Evolutionary conservation across 2,797 vertebrate genomes (phyloP).

Genomic region (Oreonectes daqikongensis): DNA sequence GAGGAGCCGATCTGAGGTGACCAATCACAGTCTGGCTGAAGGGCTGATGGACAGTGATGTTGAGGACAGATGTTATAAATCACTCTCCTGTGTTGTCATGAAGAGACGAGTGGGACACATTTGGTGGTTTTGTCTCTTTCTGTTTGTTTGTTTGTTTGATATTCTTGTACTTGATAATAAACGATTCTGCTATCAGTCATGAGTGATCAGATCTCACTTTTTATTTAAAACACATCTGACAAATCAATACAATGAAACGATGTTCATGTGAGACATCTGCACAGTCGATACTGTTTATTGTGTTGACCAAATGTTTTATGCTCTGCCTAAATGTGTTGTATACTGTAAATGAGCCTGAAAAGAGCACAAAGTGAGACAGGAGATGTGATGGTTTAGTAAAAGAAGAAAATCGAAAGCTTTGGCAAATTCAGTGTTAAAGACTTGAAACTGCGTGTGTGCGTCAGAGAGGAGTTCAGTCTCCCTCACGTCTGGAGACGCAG

Average conservation of each 20-base stretch:
- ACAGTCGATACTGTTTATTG: too few species aligned
- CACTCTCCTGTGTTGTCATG: conserved; percentile 68
- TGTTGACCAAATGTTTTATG: too few species aligned
- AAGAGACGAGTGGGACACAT: conserved; percentile 67
- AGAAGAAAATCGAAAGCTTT: too few species aligned
- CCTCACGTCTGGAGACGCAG: not conserved
- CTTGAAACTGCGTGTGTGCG: too few species aligned
- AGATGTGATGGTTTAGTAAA: too few species aligned
- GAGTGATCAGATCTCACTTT: not conserved
- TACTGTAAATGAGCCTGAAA: not conserved
- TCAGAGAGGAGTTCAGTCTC: too few species aligned
- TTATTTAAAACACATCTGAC: not conserved
- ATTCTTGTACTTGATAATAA: conserved; percentile 86
- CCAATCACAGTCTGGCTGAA: conserved; percentile 48
- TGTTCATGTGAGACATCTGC: too few species aligned
- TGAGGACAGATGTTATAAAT: conserved; percentile 15
- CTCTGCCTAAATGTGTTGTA: too few species aligned
- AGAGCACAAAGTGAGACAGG: not conserved
- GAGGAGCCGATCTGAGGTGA: not conserved
- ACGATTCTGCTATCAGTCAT: conserved; percentile 77
- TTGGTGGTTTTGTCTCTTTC: conserved; percentile 69
- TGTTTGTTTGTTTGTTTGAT: conserved; percentile 75
- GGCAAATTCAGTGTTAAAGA: too few species aligned
- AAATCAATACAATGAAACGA: too few species aligned
- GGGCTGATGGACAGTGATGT: too few species aligned